Percentiles rank a stretch among this genome's conserved stretches.
phyloP scores from a whole-genome alignment of 2,888 invertebrate species.

The Pammene fasciana region DNA sequence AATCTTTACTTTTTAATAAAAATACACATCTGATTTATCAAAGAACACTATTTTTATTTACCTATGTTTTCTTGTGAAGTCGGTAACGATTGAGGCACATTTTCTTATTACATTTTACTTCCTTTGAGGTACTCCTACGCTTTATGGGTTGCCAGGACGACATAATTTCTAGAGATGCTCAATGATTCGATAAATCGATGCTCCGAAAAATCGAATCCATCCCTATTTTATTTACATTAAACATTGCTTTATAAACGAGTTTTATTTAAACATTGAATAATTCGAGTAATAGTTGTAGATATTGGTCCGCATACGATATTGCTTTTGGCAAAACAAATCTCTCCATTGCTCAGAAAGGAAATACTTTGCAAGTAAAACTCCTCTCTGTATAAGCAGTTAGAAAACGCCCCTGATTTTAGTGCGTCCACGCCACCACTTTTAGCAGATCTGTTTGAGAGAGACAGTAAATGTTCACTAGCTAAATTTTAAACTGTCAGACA shows the following conservation, averaged over 20 bases:
- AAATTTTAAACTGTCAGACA: background rate
- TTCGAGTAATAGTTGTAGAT: constrained; percentile 19
- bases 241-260: background rate
- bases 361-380: background rate
- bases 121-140: constrained; percentile 36
- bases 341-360: background rate
- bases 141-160: constrained; percentile 28
- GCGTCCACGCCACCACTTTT: too few species aligned
- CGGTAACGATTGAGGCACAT: constrained; percentile 82
- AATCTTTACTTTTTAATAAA: constrained; percentile 72
- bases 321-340: constrained; percentile 23
- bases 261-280: constrained; percentile 11
- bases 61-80: constrained; percentile 70
- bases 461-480: background rate
- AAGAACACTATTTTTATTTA: constrained; percentile 69
- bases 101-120: constrained; percentile 63
- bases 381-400: constrained; percentile 11
- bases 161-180: constrained; percentile 4
- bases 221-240: constrained; percentile 5
- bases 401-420: background rate
- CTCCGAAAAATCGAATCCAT: background rate
- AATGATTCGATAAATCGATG: constrained; percentile 3
- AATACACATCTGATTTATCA: constrained; percentile 80
- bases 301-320: constrained; percentile 33
- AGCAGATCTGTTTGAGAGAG: too few species aligned